Conservation (phyloP, 2,113 vertebrate species). For the Oenanthe melanoleuca region DNA sequence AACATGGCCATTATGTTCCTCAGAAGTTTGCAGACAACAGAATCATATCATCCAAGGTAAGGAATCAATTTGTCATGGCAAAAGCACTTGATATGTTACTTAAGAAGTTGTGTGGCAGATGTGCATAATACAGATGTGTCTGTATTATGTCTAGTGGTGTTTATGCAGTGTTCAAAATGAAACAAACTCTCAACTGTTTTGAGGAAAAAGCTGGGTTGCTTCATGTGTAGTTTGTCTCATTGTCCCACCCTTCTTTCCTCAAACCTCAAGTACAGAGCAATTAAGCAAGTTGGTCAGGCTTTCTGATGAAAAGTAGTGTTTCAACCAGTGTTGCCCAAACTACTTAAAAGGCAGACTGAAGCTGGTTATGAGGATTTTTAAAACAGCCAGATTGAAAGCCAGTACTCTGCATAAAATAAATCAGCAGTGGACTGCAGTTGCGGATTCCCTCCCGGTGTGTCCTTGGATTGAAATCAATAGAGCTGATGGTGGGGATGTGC, state of each 20-base stretch:
- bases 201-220: background rate
- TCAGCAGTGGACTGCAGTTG: background rate
- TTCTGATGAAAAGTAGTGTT: background rate
- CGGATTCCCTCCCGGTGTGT: background rate
- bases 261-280: background rate
- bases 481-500: background rate
- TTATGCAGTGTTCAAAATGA: background rate
- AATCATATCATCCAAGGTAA: slow-evolving; percentile 98
- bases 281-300: background rate
- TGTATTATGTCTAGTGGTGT: background rate
- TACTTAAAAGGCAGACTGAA: background rate
- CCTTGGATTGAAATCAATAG: slow-evolving; percentile 6
- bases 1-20: slow-evolving; percentile 92
- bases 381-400: background rate
- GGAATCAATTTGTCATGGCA: background rate
- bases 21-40: slow-evolving; percentile 97
- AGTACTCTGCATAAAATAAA: background rate
- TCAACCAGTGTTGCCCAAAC: background rate
- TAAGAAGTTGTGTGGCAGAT: background rate
- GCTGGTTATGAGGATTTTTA: background rate
- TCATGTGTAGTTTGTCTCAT: background rate
- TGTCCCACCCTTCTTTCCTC: background rate
- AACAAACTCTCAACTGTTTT: background rate
- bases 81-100: background rate
- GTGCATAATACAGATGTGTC: background rate